These are phyloP conservation scores for Ceryle rudis DNA, from an alignment of 2,797 vertebrate species.

Conservation along the genomic window DNA sequence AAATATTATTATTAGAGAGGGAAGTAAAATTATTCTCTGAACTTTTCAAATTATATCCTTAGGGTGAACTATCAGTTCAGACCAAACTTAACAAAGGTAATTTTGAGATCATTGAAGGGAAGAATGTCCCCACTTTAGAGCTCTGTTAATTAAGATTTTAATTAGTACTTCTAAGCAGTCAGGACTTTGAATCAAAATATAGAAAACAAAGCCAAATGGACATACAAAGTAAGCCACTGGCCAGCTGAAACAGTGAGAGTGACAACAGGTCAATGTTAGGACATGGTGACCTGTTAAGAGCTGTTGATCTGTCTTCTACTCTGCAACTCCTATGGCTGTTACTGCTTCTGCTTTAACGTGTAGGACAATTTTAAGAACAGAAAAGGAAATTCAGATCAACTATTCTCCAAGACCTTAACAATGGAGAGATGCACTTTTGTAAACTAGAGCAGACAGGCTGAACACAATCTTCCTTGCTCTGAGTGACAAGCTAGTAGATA, in stretches of 20 bases:
- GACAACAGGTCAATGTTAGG: neutral
- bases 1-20: neutral
- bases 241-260: neutral
- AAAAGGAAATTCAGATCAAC: neutral
- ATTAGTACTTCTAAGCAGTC: neutral
- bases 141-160: neutral
- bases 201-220: neutral
- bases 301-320: neutral
- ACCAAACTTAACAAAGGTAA: neutral
- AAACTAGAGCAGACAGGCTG: neutral
- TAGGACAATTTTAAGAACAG: neutral
- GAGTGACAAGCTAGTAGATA: neutral
- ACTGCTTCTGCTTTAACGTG: neutral
- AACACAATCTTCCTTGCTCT: neutral
- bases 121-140: neutral
- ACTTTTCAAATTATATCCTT: neutral
- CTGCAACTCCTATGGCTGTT: neutral
- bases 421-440: neutral
- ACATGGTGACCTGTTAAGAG: neutral
- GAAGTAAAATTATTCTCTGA: neutral
- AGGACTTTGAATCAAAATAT: neutral
- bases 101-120: neutral
- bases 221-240: accelerated
- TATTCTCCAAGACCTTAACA: neutral
- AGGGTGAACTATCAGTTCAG: neutral